phyloP scores from a whole-genome alignment of 1,140 invertebrate genomes.

The Atta texana region DNA sequence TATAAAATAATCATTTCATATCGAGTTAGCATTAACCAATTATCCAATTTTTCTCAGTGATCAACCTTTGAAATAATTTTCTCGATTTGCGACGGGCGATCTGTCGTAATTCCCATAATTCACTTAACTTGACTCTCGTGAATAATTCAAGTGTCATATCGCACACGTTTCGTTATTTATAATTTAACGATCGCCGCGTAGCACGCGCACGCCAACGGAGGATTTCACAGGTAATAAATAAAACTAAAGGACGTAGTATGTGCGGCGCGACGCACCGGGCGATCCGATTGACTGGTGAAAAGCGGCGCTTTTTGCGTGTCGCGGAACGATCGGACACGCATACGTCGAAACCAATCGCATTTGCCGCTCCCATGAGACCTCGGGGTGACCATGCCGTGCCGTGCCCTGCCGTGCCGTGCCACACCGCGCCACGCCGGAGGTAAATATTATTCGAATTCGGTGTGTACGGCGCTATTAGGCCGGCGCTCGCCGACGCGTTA shows the following conservation, averaged over 20 bases:
- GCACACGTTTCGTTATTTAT: slow-evolving; percentile 49
- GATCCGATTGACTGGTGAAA: slow-evolving; percentile 61
- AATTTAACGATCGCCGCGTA: slow-evolving; percentile 43
- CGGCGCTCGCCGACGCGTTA: slow-evolving; percentile 65
- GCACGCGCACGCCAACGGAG: background rate
- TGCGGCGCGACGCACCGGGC: slow-evolving; percentile 13
- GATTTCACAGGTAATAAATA: slow-evolving; percentile 49
- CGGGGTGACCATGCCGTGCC: slow-evolving; percentile 49
- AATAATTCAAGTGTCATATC: slow-evolving; percentile 50
- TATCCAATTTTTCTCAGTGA: slow-evolving; percentile 26
- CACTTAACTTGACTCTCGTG: slow-evolving; percentile 19
- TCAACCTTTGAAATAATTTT: slow-evolving; percentile 38
- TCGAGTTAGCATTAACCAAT: background rate
- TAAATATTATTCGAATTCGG: slow-evolving; percentile 78
- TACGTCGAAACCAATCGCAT: slow-evolving; percentile 69
- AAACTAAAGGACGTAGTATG: slow-evolving; percentile 54
- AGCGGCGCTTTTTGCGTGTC: slow-evolving; percentile 47
- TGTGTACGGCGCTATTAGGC: slow-evolving; percentile 70
- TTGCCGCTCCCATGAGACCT: slow-evolving; percentile 68
- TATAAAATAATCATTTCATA: slow-evolving; percentile 1
- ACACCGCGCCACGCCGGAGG: slow-evolving; percentile 58
- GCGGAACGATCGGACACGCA: slow-evolving; percentile 36
- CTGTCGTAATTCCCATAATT: slow-evolving; percentile 9
- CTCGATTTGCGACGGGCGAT: slow-evolving; percentile 16
- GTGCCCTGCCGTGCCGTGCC: background rate